Percentiles rank a stretch among this genome's conserved stretches.
phyloP scores from a whole-genome alignment of 2,113 vertebrate species.

The Antennarius striatus region DNA sequence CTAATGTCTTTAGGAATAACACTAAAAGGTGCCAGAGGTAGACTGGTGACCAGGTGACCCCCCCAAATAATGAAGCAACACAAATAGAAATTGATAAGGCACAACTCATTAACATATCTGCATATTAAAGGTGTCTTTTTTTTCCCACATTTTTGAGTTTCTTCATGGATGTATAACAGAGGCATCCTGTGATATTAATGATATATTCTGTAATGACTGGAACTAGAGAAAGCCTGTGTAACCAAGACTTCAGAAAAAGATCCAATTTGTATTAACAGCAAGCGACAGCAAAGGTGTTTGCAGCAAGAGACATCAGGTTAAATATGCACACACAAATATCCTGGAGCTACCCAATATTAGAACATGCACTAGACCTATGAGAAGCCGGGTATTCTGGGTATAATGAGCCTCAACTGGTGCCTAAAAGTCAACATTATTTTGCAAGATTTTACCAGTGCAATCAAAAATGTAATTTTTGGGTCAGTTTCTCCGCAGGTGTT shows the following conservation, averaged over 20 bases:
- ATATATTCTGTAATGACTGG: constrained; percentile 13
- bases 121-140: too few species aligned
- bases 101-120: too few species aligned
- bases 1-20: too few species aligned
- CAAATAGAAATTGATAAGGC: too few species aligned
- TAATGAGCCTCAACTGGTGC: constrained; percentile 30
- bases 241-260: constrained; percentile 9
- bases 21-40: too few species aligned
- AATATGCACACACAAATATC: constrained; percentile 32
- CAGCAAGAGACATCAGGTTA: constrained; percentile 10
- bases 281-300: constrained; percentile 7
- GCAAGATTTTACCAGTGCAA: not conserved
- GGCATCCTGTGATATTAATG: constrained; percentile 3
- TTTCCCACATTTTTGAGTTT: too few species aligned
- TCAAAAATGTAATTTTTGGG: not conserved
- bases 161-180: not conserved
- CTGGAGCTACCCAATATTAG: not conserved
- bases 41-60: too few species aligned
- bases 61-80: too few species aligned
- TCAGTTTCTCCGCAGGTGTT: not conserved
- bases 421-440: not conserved
- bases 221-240: not conserved
- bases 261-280: constrained; percentile 1
- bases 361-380: constrained; percentile 14
- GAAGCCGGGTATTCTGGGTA: constrained; percentile 47